Base-by-base conservation (phyloP, 2,113 vertebrate genomes). In the Alligator mississippiensis region DNA sequence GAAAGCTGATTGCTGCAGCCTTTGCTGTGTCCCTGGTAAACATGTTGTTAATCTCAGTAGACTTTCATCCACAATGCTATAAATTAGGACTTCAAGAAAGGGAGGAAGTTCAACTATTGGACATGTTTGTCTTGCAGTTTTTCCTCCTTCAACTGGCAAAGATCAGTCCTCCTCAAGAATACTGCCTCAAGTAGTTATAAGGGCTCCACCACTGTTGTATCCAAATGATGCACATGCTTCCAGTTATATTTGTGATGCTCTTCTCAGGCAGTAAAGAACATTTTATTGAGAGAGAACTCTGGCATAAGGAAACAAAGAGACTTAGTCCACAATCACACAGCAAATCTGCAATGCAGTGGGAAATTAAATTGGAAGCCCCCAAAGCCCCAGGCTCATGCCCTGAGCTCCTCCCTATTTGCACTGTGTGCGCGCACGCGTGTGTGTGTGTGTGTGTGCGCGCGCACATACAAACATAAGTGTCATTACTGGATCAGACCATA, bases 361-460 rank as follows among this genome's bases (percentile, higher is more conserved):
- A 77, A 27, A 47, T 47, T 47, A 47, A 47, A 47, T 47, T 47
- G 47, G 47, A 47, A 47, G 47, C 9, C 47, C 47, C 47, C 47
- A 47, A 57, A 80, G 18, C n/a, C 38, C 47, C 68, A 34, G 72
- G 21, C 47, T 77, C 21, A 2, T 38, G 28, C 55, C 30, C 55
- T 82, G 22, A 22, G 15, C 1, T 3, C 1, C 0, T 3, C 4
- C 38, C 1, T 1, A 14, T 80, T 54, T 64, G 10, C 13, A 77
- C 68, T 38, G 38, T 19, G 68, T 19, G 5, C 38, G 18, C 16
- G 12, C 0, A 0, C 27, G 66, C n/a, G 4, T 4, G 64, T 8
- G 38, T 38, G 38, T 8, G 38, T 47, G 47, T 9, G 47, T 47
- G 47, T 9, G 8, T 9, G 47, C 47, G 47, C 47, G 3, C 47